Conservation (phyloP, 2,797 vertebrate species). For the Xiphophorus birchmanni region DNA sequence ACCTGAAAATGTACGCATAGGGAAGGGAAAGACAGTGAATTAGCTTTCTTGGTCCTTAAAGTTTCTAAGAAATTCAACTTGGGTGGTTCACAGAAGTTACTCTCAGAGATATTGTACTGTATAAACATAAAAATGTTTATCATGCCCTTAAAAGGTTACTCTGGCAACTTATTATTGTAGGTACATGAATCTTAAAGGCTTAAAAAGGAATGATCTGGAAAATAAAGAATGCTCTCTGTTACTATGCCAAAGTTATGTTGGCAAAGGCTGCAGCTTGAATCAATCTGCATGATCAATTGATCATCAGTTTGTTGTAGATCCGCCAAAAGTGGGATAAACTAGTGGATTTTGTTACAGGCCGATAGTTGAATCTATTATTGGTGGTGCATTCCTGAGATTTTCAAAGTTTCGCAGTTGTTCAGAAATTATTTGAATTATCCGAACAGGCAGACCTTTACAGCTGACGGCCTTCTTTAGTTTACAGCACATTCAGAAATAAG, state of each 20-base stretch:
- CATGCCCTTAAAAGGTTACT: neutral
- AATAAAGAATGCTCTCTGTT: neutral
- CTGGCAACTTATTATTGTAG: neutral
- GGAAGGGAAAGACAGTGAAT: constrained; percentile 37
- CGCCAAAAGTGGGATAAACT: neutral
- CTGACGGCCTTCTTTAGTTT: neutral
- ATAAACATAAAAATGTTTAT: neutral
- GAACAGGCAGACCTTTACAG: neutral
- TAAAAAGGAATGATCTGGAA: neutral
- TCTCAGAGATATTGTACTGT: neutral
- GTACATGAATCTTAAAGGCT: neutral
- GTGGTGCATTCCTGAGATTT: neutral
- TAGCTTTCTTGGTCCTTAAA: constrained; percentile 62
- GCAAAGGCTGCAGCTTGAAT: neutral
- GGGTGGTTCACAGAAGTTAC: constrained; percentile 60
- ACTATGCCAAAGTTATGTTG: neutral
- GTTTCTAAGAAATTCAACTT: constrained; percentile 60
- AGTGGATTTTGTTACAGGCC: neutral
- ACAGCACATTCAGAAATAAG: neutral
- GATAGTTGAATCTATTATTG: neutral
- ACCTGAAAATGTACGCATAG: constrained; percentile 65
- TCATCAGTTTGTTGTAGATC: neutral
- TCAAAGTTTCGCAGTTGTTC: neutral
- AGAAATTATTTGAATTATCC: neutral
- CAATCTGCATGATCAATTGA: neutral